phyloP scores from a whole-genome alignment of 2,797 vertebrate genomes.

The Phataginus tetradactyla region DNA sequence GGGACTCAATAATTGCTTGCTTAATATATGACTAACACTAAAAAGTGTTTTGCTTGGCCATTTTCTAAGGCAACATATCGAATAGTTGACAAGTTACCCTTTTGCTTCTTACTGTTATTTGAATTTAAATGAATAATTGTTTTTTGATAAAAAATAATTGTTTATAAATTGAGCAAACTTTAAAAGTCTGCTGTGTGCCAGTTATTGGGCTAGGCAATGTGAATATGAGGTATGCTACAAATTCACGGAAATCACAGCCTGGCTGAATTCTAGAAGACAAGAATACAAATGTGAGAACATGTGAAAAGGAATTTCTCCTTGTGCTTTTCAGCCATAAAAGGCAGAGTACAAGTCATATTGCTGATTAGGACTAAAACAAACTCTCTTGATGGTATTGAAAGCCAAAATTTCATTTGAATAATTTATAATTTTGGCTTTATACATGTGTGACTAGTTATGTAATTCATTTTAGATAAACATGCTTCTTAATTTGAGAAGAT shows the following conservation, averaged over 20 bases:
- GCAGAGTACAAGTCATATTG: background rate
- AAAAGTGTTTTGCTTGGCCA: background rate
- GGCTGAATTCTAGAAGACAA: background rate
- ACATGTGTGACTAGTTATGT: background rate
- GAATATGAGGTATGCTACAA: background rate
- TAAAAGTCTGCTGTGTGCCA: background rate
- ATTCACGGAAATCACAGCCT: background rate
- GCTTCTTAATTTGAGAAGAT: constrained; percentile 32
- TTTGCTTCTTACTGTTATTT: background rate
- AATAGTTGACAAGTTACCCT: background rate
- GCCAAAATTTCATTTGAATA: constrained; percentile 17
- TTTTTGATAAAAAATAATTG: background rate
- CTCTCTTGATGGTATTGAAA: constrained; percentile 1
- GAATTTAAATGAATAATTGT: background rate
- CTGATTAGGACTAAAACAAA: background rate
- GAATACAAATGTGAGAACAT: background rate
- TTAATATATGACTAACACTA: background rate
- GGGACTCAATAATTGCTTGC: background rate
- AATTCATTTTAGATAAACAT: background rate
- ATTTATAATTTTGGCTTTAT: constrained; percentile 21
- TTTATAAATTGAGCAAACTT: constrained; percentile 15
- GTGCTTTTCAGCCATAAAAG: background rate
- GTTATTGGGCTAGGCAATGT: background rate
- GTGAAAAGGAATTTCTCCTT: background rate
- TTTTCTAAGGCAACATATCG: constrained; percentile 15